Conservation (phyloP, 2,888 invertebrate species). For the Ectemnius continuus region DNA sequence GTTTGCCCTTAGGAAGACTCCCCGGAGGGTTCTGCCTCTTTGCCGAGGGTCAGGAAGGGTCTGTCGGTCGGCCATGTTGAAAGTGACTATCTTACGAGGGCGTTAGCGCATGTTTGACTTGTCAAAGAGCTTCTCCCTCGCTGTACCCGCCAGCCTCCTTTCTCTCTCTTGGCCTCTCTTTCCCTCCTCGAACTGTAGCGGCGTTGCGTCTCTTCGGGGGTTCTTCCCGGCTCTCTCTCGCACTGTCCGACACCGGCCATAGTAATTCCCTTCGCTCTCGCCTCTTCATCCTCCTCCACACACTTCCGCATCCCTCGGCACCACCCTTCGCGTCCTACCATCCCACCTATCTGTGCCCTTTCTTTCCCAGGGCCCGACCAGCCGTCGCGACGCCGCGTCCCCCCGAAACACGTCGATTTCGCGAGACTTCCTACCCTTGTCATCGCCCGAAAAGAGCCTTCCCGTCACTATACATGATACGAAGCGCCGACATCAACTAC, state of each 20-base stretch:
- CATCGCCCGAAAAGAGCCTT: neutral
- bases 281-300: neutral
- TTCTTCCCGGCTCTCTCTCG: conserved; percentile 49
- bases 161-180: conserved; percentile 10
- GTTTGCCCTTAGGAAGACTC: conserved; percentile 41
- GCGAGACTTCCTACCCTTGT: neutral
- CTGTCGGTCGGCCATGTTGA: conserved; percentile 54
- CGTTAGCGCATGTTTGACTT: conserved; percentile 69
- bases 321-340: conserved; percentile 16
- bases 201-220: conserved; percentile 54
- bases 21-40: conserved; percentile 45
- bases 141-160: neutral
- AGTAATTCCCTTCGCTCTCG: conserved; percentile 44
- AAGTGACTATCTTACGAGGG: conserved; percentile 60
- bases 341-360: neutral
- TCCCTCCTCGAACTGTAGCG: conserved; percentile 34
- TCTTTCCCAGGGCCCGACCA: conserved; percentile 3
- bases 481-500: too few relatives aligned
- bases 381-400: neutral
- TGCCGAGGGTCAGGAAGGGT: conserved; percentile 54
- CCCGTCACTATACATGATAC: too few relatives aligned
- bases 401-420: conserved; percentile 6
- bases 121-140: conserved; percentile 60
- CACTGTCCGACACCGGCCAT: conserved; percentile 52
- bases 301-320: neutral